Percentiles rank a stretch among this genome's conserved stretches.
phyloP scores from a whole-genome alignment of 2,113 vertebrate genomes.

The Felis chaus region DNA sequence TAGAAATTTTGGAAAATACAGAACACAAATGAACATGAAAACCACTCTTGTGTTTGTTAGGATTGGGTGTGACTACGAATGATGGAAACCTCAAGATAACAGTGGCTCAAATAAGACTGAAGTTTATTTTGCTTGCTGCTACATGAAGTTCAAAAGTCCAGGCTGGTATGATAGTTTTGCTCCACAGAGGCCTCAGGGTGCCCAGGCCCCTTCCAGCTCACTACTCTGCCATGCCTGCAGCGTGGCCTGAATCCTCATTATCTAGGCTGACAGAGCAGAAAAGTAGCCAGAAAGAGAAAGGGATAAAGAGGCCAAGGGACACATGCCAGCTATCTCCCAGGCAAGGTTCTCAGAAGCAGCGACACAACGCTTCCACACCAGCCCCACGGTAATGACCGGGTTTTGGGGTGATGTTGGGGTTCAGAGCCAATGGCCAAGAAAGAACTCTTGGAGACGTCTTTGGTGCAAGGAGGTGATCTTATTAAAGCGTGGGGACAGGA shows the following conservation, averaged over 20 bases:
- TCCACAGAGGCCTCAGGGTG: neutral
- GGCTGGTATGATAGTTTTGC: neutral
- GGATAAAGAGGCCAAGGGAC: neutral
- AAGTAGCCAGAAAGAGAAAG: neutral
- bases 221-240: neutral
- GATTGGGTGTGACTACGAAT: neutral
- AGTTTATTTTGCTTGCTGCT: neutral
- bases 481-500: too few relatives aligned
- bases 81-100: neutral
- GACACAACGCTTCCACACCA: too few relatives aligned
- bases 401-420: too few relatives aligned
- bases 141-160: neutral
- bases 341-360: neutral
- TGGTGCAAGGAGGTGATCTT: too few relatives aligned
- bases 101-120: neutral
- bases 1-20: slow-evolving; percentile 4
- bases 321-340: neutral
- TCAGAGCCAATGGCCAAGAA: too few relatives aligned
- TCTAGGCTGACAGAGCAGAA: neutral
- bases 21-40: slow-evolving; percentile 14
- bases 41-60: neutral
- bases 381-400: too few relatives aligned
- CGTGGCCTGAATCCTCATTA: neutral
- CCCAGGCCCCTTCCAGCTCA: neutral
- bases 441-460: too few relatives aligned